Evolutionary conservation across 1,140 invertebrate species (phyloP).

Genomic region (Bombus huntii): DNA sequence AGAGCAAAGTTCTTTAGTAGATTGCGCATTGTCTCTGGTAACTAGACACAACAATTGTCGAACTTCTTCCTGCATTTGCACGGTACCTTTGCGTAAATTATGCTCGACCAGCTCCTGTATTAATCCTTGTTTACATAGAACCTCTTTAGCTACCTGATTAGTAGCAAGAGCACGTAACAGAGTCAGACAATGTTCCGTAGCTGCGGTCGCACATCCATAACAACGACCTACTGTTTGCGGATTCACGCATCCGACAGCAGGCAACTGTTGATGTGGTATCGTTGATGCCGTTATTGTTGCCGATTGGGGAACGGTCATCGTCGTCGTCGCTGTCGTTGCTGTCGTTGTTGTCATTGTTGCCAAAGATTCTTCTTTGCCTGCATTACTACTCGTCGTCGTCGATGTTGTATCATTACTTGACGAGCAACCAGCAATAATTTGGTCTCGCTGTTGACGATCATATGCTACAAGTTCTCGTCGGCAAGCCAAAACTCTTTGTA

Average conservation of each 20-base stretch:
- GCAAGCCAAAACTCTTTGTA: conserved; percentile 95
- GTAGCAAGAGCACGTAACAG: conserved; percentile 95
- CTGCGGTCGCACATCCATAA: conserved; percentile 93
- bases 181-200: conserved; percentile 97
- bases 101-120: conserved; percentile 95
- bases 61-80: conserved; percentile 93
- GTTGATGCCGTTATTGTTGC: not conserved
- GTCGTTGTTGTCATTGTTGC: too few relatives aligned
- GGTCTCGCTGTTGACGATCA: conserved; percentile 90
- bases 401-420: not conserved
- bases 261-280: not conserved
- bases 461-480: conserved; percentile 95
- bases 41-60: conserved; percentile 93
- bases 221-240: conserved; percentile 84
- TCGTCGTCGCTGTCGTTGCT: not conserved
- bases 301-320: not conserved
- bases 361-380: not conserved
- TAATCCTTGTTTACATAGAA: conserved; percentile 93
- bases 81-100: conserved; percentile 91
- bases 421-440: conserved; percentile 13
- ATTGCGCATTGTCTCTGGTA: conserved; percentile 94
- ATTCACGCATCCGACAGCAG: conserved; percentile 47
- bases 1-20: conserved; percentile 93
- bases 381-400: not conserved
- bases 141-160: conserved; percentile 89